Conservation (phyloP, 1,140 invertebrate species). For the Pseudomyrmex sp. region DNA sequence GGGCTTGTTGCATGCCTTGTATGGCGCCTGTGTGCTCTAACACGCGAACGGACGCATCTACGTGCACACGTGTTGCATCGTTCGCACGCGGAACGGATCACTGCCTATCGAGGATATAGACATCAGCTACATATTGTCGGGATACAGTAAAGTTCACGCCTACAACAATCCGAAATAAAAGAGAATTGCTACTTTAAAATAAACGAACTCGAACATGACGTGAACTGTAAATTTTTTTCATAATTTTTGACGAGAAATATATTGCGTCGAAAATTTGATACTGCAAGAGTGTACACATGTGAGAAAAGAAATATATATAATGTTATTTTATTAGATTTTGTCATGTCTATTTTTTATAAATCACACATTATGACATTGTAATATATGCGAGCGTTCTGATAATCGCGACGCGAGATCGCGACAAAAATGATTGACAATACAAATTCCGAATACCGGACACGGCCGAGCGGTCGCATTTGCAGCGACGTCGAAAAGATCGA, state of each 20-base stretch:
- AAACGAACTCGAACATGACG: too few species aligned
- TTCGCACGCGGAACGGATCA: constrained; percentile 64
- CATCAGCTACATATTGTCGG: constrained; percentile 66
- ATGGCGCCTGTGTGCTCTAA: constrained; percentile 69
- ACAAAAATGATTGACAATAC: constrained; percentile 60
- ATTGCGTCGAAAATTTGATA: too few species aligned
- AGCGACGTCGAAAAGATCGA: constrained; percentile 70
- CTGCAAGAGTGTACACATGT: too few species aligned
- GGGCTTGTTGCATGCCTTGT: constrained; percentile 70
- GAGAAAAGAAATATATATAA: too few species aligned
- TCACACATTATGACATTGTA: neutral
- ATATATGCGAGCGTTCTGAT: constrained; percentile 7
- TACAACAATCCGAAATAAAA: neutral
- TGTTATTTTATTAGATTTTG: too few species aligned
- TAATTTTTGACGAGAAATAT: too few species aligned
- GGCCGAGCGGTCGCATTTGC: constrained; percentile 55
- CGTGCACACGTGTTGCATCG: constrained; percentile 71
- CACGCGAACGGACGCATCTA: constrained; percentile 60
- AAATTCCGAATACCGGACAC: constrained; percentile 66
- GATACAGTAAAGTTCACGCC: neutral
- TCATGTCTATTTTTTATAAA: too few species aligned
- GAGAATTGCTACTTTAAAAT: neutral
- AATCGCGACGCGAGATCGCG: constrained; percentile 29
- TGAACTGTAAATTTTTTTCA: too few species aligned
- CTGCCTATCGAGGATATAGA: constrained; percentile 74